Evolutionary conservation across 2,797 vertebrate genomes (phyloP).

Genomic region (Atherinosoma microstoma): DNA sequence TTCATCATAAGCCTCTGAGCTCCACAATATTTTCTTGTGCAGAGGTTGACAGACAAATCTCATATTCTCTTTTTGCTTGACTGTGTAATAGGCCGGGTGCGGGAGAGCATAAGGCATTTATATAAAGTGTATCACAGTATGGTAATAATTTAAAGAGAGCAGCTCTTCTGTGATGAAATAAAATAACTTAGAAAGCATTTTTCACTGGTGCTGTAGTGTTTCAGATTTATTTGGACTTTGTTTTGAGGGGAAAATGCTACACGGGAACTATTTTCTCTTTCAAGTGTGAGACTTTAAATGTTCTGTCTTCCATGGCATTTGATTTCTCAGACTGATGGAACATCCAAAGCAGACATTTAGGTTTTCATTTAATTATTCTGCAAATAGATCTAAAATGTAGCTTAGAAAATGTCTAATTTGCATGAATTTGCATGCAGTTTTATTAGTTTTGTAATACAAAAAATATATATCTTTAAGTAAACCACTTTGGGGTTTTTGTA

Average conservation of each 20-base stretch:
- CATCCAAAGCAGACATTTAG: neutral
- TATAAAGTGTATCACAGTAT: constrained; percentile 13
- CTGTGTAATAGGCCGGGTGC: constrained; percentile 6
- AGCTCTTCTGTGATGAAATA: neutral
- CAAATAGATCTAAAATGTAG: neutral
- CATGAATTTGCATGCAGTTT: too few relatives aligned
- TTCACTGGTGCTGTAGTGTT: neutral
- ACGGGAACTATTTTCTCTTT: neutral
- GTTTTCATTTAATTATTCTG: neutral
- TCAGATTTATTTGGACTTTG: neutral
- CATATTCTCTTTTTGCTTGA: constrained; percentile 19
- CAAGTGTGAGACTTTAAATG: neutral
- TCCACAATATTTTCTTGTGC: constrained; percentile 25
- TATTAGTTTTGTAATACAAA: too few relatives aligned
- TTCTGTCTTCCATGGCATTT: too few relatives aligned
- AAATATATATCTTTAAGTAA: too few relatives aligned
- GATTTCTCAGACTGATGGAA: neutral
- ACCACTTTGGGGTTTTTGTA: too few relatives aligned
- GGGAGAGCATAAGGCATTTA: constrained; percentile 9
- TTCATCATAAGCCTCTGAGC: constrained; percentile 49
- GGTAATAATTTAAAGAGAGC: constrained; percentile 2
- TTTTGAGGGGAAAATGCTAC: neutral
- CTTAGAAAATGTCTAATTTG: neutral
- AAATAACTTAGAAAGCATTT: constrained; percentile 10
- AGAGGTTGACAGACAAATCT: constrained; percentile 12